Evolutionary conservation across 2,113 vertebrate genomes (phyloP).

Genomic region (Sander lucioperca): DNA sequence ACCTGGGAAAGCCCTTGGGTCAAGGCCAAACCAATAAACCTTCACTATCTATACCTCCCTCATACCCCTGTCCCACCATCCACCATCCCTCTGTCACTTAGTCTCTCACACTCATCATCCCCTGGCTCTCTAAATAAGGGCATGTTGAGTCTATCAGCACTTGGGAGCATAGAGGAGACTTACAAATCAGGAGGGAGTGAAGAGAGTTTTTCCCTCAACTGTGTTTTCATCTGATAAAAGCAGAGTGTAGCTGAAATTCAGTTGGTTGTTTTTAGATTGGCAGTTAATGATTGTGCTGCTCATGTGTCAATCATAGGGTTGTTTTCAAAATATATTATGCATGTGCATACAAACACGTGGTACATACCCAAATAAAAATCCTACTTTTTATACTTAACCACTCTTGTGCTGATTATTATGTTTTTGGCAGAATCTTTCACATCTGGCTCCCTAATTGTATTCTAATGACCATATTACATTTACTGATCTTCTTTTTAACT

Average conservation of each 20-base stretch:
- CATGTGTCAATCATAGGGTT: conserved; percentile 45
- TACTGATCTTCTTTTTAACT: neutral
- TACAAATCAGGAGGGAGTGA: conserved; percentile 27
- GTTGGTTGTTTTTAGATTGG: conserved; percentile 42
- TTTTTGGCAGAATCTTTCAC: neutral
- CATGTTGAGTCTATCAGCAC: conserved; percentile 77
- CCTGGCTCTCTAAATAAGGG: conserved; percentile 74
- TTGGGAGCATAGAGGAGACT: conserved; percentile 42
- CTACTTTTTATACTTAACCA: neutral
- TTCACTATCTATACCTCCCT: conserved; percentile 55
- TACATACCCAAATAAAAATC: neutral
- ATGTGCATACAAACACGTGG: neutral
- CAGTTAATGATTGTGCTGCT: conserved; percentile 10
- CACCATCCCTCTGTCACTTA: conserved; percentile 38
- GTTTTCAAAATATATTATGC: conserved; percentile 45
- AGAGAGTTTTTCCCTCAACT: conserved; percentile 58
- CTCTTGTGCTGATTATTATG: neutral
- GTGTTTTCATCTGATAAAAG: conserved; percentile 68
- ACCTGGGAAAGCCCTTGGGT: conserved; percentile 63
- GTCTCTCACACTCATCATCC: conserved; percentile 23
- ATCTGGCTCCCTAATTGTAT: neutral
- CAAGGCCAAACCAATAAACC: conserved; percentile 75
- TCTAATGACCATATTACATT: neutral
- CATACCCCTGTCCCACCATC: conserved; percentile 34
- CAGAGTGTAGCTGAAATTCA: conserved; percentile 52